A percentile compares a stretch with the other conserved stretches of the same genome.
Evolutionary conservation across 2,888 invertebrate genomes (phyloP).

Genomic region (Venustoraphidia nigricollis): DNA sequence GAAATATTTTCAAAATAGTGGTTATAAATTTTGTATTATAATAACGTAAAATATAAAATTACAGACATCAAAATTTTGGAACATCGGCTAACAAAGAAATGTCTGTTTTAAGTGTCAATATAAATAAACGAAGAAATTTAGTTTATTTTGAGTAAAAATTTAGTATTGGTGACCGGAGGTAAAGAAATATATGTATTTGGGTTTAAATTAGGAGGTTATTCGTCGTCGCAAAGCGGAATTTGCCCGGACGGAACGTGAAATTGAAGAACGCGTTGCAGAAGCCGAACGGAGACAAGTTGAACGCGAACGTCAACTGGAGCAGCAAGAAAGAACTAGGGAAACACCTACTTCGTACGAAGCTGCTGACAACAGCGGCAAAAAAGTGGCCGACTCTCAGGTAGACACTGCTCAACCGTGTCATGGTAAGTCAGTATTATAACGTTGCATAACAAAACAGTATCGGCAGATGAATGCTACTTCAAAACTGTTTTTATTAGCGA

Average conservation of each 20-base stretch:
- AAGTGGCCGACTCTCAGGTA: conserved; percentile 5
- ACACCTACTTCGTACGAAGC: conserved; percentile 26
- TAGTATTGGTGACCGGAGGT: neutral
- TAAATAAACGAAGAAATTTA: too few relatives aligned
- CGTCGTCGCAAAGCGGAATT: conserved; percentile 49
- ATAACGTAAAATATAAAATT: too few relatives aligned
- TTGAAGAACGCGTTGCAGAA: conserved; percentile 50
- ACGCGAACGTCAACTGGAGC: conserved; percentile 22
- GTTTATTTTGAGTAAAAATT: too few relatives aligned
- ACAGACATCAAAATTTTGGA: too few relatives aligned
- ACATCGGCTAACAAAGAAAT: too few relatives aligned
- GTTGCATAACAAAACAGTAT: too few relatives aligned
- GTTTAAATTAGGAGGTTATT: conserved; percentile 37
- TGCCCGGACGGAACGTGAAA: conserved; percentile 58
- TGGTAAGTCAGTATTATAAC: conserved; percentile 1
- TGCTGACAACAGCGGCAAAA: conserved; percentile 5
- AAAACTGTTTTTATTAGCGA: too few relatives aligned
- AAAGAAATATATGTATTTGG: conserved; percentile 5
- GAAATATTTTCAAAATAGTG: too few relatives aligned
- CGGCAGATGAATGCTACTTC: too few relatives aligned
- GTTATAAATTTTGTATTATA: too few relatives aligned
- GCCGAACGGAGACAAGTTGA: conserved; percentile 38
- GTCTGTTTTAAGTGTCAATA: too few relatives aligned
- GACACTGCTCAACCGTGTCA: conserved; percentile 3
- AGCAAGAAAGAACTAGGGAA: conserved; percentile 22